Conservation (phyloP, 2,888 invertebrate genomes). For the Leptopterna dolabrata region DNA sequence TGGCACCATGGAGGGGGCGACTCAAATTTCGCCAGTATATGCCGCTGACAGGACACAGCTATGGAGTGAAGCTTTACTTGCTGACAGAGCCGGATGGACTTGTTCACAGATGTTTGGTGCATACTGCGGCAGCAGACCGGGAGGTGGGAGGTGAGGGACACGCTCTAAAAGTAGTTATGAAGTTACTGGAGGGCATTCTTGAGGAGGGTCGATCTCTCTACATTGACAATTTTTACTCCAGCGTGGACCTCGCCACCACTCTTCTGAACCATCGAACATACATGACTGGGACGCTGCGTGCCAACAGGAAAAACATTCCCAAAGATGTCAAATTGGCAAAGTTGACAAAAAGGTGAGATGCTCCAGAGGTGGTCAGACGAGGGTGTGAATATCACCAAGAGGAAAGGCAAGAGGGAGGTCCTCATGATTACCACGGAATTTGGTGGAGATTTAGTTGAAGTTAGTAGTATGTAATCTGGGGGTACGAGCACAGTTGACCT, state of each 20-base stretch:
- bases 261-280: constrained; percentile 42
- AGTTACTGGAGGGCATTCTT: constrained; percentile 22
- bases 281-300: constrained; percentile 44
- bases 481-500: too few relatives aligned
- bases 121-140: constrained; percentile 61
- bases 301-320: constrained; percentile 34
- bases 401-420: constrained; percentile 52
- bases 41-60: constrained; percentile 65
- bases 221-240: constrained; percentile 49
- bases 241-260: constrained; percentile 15
- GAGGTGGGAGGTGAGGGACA: constrained; percentile 58
- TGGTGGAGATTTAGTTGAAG: too few relatives aligned
- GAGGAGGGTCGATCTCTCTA: constrained; percentile 43
- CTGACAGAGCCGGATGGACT: constrained; percentile 65
- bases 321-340: constrained; percentile 31
- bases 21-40: constrained; percentile 66
- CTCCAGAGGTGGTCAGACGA: neutral
- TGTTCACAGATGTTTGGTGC: constrained; percentile 62
- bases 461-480: too few relatives aligned
- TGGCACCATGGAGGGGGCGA: constrained; percentile 66
- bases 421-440: constrained; percentile 10
- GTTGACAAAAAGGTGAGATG: constrained; percentile 49
- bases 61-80: constrained; percentile 66
- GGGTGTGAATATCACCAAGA: constrained; percentile 40
- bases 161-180: constrained; percentile 19